phyloP scores from a whole-genome alignment of 2,797 vertebrate genomes.

The Salmo trutta region DNA sequence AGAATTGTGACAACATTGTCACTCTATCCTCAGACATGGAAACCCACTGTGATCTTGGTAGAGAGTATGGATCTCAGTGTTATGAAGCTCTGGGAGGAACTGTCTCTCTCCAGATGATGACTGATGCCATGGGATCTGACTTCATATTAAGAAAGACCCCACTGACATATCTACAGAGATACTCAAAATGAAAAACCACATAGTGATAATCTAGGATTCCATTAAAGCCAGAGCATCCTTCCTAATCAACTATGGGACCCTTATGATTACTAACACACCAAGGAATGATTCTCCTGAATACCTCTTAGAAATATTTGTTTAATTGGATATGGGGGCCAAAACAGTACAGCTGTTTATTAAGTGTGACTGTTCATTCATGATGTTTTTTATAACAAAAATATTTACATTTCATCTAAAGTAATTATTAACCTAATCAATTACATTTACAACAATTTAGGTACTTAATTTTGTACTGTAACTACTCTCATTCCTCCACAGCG shows the following conservation, averaged over 20 bases:
- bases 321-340: too few species aligned
- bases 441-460: too few species aligned
- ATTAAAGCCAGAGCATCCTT: constrained; percentile 26
- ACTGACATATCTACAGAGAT: too few species aligned
- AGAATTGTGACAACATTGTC: too few species aligned
- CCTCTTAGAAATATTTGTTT: rapidly evolving
- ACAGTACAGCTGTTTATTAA: too few species aligned
- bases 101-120: constrained; percentile 13
- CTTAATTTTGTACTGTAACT: too few species aligned
- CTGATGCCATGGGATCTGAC: too few species aligned
- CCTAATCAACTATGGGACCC: neutral
- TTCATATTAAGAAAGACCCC: rapidly evolving
- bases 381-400: too few species aligned
- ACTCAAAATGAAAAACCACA: too few species aligned
- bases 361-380: too few species aligned
- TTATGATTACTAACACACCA: constrained; percentile 36
- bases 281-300: constrained; percentile 35
- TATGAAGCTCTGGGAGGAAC: constrained; percentile 18
- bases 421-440: constrained; percentile 9
- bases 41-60: neutral
- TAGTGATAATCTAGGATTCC: too few species aligned
- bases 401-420: too few species aligned
- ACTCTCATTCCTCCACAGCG: neutral
- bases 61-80: neutral
- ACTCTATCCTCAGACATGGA: neutral